phyloP scores from a whole-genome alignment of 2,113 vertebrate genomes.

The Penelope pileata region DNA sequence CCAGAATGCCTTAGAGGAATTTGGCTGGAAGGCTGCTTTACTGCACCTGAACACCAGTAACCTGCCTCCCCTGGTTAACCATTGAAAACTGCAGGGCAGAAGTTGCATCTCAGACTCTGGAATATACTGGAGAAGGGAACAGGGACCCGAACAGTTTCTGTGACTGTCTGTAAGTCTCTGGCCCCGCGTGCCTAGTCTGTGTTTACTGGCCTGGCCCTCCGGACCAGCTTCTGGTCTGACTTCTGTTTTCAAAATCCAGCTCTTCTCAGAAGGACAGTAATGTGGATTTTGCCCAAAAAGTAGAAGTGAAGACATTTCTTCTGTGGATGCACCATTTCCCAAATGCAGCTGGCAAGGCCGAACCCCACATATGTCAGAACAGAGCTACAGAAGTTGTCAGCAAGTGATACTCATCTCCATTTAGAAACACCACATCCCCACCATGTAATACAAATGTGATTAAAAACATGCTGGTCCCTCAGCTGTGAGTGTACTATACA shows the following conservation, averaged over 20 bases:
- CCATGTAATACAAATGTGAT: background rate
- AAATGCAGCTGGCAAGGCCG: background rate
- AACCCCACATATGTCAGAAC: background rate
- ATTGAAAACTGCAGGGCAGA: background rate
- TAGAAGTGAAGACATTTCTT: background rate
- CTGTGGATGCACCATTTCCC: background rate
- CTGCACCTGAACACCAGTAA: background rate
- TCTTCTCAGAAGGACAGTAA: background rate
- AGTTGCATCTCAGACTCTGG: background rate
- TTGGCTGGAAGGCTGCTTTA: background rate
- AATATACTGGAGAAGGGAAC: background rate
- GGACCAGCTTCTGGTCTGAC: background rate
- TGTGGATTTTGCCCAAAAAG: background rate
- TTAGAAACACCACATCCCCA: conserved; percentile 47
- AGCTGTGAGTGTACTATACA: background rate
- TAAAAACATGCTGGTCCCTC: background rate
- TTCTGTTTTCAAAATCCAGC: background rate
- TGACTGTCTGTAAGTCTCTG: background rate
- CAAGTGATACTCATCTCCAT: background rate
- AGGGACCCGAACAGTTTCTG: background rate
- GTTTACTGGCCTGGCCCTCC: background rate
- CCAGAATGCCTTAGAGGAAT: background rate
- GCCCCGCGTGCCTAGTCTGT: background rate
- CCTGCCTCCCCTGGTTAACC: background rate
- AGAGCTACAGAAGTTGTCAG: conserved; percentile 41